Conservation (phyloP, 2,797 vertebrate genomes). For the Esox lucius region DNA sequence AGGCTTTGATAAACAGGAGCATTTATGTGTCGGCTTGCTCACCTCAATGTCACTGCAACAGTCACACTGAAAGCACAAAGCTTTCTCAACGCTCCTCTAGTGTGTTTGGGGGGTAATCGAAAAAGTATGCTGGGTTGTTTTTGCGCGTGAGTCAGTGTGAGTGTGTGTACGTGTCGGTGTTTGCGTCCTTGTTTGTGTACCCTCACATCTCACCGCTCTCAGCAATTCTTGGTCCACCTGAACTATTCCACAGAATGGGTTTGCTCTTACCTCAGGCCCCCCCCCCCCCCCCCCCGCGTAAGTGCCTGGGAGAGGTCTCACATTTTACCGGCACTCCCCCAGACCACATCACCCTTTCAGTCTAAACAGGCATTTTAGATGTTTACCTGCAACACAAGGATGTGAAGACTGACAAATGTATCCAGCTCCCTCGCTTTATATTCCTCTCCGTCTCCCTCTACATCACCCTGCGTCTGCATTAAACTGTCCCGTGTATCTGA, state of each 20-base stretch:
- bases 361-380: conserved; percentile 61
- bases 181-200: conserved; percentile 17
- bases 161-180: not conserved
- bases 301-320: conserved; percentile 3
- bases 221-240: conserved; percentile 9
- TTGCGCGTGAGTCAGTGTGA: conserved; percentile 2
- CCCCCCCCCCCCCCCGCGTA: no score
- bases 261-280: not conserved
- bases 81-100: not conserved
- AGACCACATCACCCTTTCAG: conserved; percentile 44
- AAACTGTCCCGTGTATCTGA: conserved; percentile 48
- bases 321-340: not conserved
- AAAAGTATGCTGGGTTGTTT: not conserved
- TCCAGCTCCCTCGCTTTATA: conserved; percentile 18
- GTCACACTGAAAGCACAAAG: conserved; percentile 37
- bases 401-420: conserved; percentile 59
- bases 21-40: conserved; percentile 69
- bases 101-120: not conserved
- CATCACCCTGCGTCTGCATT: conserved; percentile 35
- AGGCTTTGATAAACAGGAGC: conserved; percentile 73
- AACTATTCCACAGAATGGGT: conserved; percentile 10
- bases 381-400: conserved; percentile 69
- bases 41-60: conserved; percentile 40
- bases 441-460: not conserved
- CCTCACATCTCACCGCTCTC: conserved; percentile 19